phyloP scores from a whole-genome alignment of 2,797 vertebrate genomes.

The Sebastes aleutianus region DNA sequence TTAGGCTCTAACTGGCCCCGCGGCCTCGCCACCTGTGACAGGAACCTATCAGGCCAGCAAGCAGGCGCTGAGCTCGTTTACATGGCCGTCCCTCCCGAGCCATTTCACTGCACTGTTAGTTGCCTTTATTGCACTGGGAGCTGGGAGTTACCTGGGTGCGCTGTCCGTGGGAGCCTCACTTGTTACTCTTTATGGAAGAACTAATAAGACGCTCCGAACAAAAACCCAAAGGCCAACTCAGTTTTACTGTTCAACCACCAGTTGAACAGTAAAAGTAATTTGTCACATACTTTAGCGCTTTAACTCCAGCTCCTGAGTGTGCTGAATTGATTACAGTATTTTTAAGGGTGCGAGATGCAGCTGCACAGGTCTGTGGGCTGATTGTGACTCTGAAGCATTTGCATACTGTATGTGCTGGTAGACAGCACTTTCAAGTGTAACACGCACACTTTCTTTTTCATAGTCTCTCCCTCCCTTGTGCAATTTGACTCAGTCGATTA shows the following conservation, averaged over 20 bases:
- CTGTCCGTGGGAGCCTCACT: conserved; percentile 47
- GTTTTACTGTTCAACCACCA: conserved; percentile 19
- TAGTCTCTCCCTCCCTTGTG: background rate
- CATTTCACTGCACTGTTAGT: conserved; percentile 27
- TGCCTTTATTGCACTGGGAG: conserved; percentile 38
- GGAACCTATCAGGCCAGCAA: conserved; percentile 7
- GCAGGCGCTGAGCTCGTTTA: background rate
- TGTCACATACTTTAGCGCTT: conserved; percentile 56
- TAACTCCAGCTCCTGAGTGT: conserved; percentile 23
- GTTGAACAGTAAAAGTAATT: conserved; percentile 60
- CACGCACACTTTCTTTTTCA: background rate
- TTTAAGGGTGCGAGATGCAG: conserved; percentile 28
- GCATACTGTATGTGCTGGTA: conserved; percentile 3
- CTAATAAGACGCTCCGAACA: conserved; percentile 59
- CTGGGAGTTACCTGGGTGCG: conserved; percentile 49
- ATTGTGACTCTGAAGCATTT: conserved; percentile 9
- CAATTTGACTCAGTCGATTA: background rate
- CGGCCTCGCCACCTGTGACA: conserved; percentile 26
- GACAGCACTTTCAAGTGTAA: background rate
- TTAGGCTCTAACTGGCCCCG: background rate
- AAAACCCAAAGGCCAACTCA: conserved; percentile 39
- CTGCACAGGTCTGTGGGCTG: conserved; percentile 25
- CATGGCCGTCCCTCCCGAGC: background rate
- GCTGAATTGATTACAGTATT: conserved; percentile 42
- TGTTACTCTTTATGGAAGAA: conserved; percentile 65